phyloP scores from a whole-genome alignment of 2,113 vertebrate species.

The Forbesichthys agassizii region DNA sequence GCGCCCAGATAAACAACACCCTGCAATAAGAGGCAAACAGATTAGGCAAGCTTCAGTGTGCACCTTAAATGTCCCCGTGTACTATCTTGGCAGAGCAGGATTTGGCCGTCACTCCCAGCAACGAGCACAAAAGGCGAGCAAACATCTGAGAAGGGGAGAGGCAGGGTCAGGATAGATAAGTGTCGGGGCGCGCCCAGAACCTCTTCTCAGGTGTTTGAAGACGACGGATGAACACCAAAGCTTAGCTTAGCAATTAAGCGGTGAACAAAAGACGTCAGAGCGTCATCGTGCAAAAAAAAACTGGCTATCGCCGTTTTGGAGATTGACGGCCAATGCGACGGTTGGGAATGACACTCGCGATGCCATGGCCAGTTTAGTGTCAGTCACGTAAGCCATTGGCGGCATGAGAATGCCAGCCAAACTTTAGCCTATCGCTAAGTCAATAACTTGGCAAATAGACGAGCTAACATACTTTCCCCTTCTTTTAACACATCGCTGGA shows the following conservation, averaged over 20 bases:
- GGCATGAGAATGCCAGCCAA: slow-evolving; percentile 70
- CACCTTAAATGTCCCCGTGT: slow-evolving; percentile 53
- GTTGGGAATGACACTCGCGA: slow-evolving; percentile 43
- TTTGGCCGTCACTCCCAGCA: slow-evolving; percentile 53
- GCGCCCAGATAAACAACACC: slow-evolving; percentile 67
- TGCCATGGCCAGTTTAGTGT: slow-evolving; percentile 61
- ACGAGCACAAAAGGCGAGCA: slow-evolving; percentile 71
- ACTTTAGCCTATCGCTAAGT: slow-evolving; percentile 78
- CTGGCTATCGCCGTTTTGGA: slow-evolving; percentile 48
- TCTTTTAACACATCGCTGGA: slow-evolving; percentile 70
- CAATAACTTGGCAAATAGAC: slow-evolving; percentile 75
- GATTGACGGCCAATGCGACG: slow-evolving; percentile 64
- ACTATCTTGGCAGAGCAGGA: slow-evolving; percentile 65
- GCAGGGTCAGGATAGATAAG: slow-evolving; percentile 71
- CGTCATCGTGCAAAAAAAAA: slow-evolving; percentile 52
- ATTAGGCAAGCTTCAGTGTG: slow-evolving; percentile 68
- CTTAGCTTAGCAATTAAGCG: slow-evolving; percentile 33
- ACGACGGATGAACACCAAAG: slow-evolving; percentile 66
- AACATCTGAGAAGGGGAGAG: slow-evolving; percentile 60
- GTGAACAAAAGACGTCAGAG: slow-evolving; percentile 62
- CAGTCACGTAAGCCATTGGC: slow-evolving; percentile 71
- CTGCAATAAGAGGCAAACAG: slow-evolving; percentile 62
- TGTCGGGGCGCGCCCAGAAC: slow-evolving; percentile 59
- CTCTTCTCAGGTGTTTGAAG: slow-evolving; percentile 52
- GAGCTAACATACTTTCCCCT: slow-evolving; percentile 68